phyloP scores from a whole-genome alignment of 2,113 vertebrate genomes.

The Gnathonemus longibarbis region DNA sequence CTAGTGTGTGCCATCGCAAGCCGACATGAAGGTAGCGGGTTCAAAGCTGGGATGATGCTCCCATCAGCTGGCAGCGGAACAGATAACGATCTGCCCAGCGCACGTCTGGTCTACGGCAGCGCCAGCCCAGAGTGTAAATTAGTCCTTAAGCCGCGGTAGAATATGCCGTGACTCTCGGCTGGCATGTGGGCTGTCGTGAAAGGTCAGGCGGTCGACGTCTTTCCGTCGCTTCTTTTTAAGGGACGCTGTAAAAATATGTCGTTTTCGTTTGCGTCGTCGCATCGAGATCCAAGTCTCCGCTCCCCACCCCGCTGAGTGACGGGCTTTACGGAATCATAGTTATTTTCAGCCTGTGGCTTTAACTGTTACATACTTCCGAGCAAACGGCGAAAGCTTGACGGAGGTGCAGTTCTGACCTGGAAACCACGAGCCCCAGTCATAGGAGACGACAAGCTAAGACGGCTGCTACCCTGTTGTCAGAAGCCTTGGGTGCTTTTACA shows the following conservation, averaged over 20 bases:
- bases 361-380: neutral
- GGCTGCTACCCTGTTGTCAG: neutral
- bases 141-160: neutral
- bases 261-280: neutral
- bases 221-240: neutral
- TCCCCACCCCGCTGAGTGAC: too few relatives aligned
- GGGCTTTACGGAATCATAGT: neutral
- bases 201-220: neutral
- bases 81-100: neutral
- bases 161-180: neutral
- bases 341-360: neutral
- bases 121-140: neutral
- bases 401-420: neutral
- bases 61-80: neutral
- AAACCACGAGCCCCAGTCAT: neutral
- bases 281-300: neutral
- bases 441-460: neutral
- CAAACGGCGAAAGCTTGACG: neutral
- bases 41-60: neutral
- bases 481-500: neutral
- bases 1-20: neutral
- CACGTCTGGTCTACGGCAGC: neutral
- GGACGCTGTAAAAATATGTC: neutral
- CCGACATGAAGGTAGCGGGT: neutral
- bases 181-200: neutral